Conservation (phyloP, 1,140 invertebrate genomes). For the Aplysia californica region DNA sequence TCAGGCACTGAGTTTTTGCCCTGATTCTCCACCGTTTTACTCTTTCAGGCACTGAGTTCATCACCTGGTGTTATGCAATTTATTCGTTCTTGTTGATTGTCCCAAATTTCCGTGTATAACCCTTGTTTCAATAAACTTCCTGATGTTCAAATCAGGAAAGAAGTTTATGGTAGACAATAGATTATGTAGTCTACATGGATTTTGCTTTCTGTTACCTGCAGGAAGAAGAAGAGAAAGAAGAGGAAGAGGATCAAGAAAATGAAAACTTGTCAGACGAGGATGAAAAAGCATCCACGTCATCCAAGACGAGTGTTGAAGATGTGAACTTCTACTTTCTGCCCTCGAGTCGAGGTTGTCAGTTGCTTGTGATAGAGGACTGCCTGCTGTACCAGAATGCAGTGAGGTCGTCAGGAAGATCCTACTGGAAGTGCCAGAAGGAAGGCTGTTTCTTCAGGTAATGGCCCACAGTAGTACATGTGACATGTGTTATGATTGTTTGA, state of each 20-base stretch:
- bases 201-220: background rate
- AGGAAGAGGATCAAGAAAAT: slow-evolving; percentile 5
- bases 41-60: no score
- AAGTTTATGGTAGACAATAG: no score
- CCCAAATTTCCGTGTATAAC: no score
- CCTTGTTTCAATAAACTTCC: no score
- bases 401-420: slow-evolving; percentile 3
- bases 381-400: slow-evolving; percentile 6
- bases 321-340: slow-evolving; percentile 16
- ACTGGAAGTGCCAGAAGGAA: slow-evolving; percentile 22
- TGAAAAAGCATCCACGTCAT: background rate
- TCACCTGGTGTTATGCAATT: no score
- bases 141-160: no score
- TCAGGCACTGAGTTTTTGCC: no score
- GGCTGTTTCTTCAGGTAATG: slow-evolving; percentile 20
- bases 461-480: no score
- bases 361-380: slow-evolving; percentile 12
- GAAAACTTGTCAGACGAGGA: slow-evolving; percentile 7
- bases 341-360: background rate
- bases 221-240: no score
- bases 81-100: no score
- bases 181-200: background rate
- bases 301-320: background rate
- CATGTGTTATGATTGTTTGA: no score
- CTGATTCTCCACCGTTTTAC: no score